Percentiles rank a stretch among this genome's conserved stretches.
phyloP scores from a whole-genome alignment of 2,113 vertebrate species.

The Crypturellus undulatus region DNA sequence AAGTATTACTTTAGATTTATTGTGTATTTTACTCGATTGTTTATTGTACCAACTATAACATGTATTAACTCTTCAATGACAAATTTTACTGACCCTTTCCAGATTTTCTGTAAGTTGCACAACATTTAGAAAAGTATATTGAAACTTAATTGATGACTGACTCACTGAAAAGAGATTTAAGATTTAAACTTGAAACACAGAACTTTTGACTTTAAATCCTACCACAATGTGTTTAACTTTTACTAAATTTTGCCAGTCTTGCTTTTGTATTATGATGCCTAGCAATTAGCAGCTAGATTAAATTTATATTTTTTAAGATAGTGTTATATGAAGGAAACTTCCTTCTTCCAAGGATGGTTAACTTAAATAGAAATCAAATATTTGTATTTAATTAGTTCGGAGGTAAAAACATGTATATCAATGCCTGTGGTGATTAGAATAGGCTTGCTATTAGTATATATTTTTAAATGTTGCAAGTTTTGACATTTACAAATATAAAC shows the following conservation, averaged over 20 bases:
- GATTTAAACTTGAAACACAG: neutral
- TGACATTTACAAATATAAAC: neutral
- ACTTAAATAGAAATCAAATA: neutral
- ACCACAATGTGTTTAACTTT: neutral
- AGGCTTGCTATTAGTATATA: neutral
- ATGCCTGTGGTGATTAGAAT: neutral
- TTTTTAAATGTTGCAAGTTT: neutral
- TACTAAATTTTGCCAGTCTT: neutral
- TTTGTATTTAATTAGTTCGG: neutral
- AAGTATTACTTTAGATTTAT: constrained; percentile 54
- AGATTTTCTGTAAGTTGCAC: neutral
- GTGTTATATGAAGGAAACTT: neutral
- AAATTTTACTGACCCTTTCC: neutral
- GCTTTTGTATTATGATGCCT: neutral
- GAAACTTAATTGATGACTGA: constrained; percentile 8
- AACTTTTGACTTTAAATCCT: neutral
- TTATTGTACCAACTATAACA: neutral
- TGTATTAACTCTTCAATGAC: neutral
- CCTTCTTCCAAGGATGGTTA: neutral
- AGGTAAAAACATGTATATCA: neutral
- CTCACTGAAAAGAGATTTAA: neutral
- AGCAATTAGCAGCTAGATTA: neutral
- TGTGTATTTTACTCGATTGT: neutral
- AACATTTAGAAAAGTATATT: neutral
- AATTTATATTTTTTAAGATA: neutral